These are phyloP conservation scores for Columbina picui DNA, from an alignment of 2,113 vertebrate genomes.

Conservation along the genomic window DNA sequence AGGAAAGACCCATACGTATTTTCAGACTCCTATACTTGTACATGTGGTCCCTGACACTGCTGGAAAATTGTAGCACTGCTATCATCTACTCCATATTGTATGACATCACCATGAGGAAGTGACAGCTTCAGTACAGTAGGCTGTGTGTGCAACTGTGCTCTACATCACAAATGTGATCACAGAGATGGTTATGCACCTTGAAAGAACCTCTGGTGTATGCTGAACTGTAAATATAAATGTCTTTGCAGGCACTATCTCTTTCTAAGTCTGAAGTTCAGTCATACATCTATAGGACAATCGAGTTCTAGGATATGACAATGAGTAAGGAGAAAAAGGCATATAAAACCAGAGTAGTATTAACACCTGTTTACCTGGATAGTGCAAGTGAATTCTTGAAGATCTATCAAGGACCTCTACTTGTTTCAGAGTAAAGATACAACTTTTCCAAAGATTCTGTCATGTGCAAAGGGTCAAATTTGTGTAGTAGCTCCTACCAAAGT, in stretches of 20 bases:
- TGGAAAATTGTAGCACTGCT: neutral
- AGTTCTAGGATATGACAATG: neutral
- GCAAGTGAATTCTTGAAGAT: neutral
- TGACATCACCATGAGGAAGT: neutral
- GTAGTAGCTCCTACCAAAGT: neutral
- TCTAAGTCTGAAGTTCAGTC: neutral
- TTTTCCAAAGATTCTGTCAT: neutral
- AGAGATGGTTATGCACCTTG: neutral
- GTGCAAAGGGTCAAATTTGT: neutral
- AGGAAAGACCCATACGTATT: neutral
- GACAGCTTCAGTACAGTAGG: neutral
- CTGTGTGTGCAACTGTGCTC: neutral
- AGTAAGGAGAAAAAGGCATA: neutral
- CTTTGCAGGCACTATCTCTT: neutral
- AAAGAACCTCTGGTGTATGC: neutral
- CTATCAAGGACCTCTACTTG: neutral
- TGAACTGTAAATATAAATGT: neutral
- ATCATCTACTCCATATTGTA: accelerated
- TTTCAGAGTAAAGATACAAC: neutral
- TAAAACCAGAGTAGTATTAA: accelerated
- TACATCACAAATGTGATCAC: neutral
- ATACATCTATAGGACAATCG: accelerated
- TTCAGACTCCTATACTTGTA: neutral
- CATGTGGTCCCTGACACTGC: accelerated
- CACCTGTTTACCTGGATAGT: accelerated